Evolutionary conservation across 2,888 invertebrate species (phyloP).

Genomic region (Tipula helvola): DNA sequence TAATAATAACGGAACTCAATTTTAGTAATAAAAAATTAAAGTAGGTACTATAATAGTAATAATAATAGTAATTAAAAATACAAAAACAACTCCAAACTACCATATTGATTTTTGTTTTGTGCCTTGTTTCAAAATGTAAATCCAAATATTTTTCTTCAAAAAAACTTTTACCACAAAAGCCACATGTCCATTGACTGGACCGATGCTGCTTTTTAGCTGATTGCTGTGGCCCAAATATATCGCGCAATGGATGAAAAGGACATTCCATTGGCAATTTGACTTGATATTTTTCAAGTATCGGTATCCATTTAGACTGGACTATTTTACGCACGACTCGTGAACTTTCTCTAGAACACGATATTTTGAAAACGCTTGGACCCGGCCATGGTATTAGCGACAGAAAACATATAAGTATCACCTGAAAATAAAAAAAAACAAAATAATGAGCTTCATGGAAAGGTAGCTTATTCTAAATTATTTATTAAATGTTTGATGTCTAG

Average conservation of each 20-base stretch:
- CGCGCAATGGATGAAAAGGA: conserved; percentile 76
- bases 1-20: background rate
- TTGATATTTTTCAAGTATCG: conserved; percentile 78
- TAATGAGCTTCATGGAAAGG: too few species aligned
- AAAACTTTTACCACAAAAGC: conserved; percentile 82
- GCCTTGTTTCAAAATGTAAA: conserved; percentile 79
- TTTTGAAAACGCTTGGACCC: conserved; percentile 74
- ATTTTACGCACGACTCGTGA: conserved; percentile 77
- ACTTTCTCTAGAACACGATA: conserved; percentile 78
- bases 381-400: conserved; percentile 80
- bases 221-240: conserved; percentile 79
- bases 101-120: conserved; percentile 72
- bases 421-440: conserved; percentile 22
- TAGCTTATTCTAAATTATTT: too few species aligned
- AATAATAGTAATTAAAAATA: background rate
- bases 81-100: conserved; percentile 32
- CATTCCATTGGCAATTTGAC: conserved; percentile 70
- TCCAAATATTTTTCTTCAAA: conserved; percentile 80
- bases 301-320: conserved; percentile 83
- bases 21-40: conserved; percentile 1
- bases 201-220: conserved; percentile 73
- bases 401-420: conserved; percentile 72
- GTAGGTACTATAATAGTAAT: background rate
- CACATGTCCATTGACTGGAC: conserved; percentile 82
- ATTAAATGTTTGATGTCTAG: too few species aligned